phyloP scores from a whole-genome alignment of 2,888 invertebrate species.

The Torymus texanus region DNA sequence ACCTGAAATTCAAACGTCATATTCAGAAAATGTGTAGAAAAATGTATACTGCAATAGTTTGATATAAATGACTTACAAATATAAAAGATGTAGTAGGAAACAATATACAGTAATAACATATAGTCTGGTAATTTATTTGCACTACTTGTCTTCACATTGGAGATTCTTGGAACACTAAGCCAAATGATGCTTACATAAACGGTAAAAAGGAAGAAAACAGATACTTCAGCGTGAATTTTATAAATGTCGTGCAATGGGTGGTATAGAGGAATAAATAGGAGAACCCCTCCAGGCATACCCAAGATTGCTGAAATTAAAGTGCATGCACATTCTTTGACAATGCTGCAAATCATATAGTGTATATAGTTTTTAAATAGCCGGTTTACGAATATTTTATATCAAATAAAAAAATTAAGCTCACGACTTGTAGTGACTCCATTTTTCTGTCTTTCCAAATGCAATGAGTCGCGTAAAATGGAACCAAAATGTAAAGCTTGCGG shows the following conservation, averaged over 20 bases:
- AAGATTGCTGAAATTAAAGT: conserved; percentile 79
- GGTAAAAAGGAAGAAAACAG: conserved; percentile 81
- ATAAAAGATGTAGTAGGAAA: conserved; percentile 81
- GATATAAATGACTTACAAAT: conserved; percentile 59
- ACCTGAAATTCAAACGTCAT: conserved; percentile 56
- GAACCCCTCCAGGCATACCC: conserved; percentile 84
- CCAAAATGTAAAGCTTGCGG: conserved; percentile 83
- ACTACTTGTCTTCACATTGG: conserved; percentile 13
- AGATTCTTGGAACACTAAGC: conserved; percentile 78
- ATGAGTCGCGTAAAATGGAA: conserved; percentile 79
- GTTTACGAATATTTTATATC: conserved; percentile 3
- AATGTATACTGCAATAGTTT: neutral
- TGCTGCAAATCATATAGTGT: conserved; percentile 70
- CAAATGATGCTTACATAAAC: conserved; percentile 79
- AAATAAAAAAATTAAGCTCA: conserved; percentile 36
- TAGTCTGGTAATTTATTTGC: conserved; percentile 34
- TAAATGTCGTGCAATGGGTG: conserved; percentile 85
- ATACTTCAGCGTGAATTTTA: conserved; percentile 84
- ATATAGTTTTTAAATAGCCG: too few relatives aligned
- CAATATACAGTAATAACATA: conserved; percentile 72
- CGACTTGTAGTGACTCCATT: conserved; percentile 76
- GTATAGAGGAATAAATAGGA: conserved; percentile 84
- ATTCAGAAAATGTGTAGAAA: neutral
- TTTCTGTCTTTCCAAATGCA: conserved; percentile 77
- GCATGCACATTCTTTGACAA: conserved; percentile 77